Evolutionary conservation across 2,888 invertebrate species (phyloP).

Genomic region (Protophormia terraenovae): DNA sequence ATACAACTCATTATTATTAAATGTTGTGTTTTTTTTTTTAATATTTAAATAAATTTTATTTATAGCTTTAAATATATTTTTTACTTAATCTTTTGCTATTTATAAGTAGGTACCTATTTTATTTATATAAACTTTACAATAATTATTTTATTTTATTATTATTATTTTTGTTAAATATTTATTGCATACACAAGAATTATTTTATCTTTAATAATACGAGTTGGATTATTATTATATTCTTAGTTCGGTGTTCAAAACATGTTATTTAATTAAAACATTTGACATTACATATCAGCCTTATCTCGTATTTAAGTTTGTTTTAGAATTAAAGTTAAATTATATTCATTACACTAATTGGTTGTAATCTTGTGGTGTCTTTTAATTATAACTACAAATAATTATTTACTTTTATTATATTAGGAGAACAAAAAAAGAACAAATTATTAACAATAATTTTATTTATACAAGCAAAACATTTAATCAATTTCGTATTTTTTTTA

Average conservation of each 20-base stretch:
- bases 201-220: neutral
- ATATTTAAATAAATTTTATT: conserved; percentile 7
- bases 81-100: neutral
- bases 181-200: neutral
- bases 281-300: conserved; percentile 32
- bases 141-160: neutral
- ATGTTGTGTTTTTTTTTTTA: neutral
- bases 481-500: neutral
- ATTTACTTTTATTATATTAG: neutral
- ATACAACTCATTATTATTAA: neutral
- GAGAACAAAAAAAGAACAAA: neutral
- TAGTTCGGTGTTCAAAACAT: conserved; percentile 10
- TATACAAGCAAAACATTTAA: neutral
- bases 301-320: neutral
- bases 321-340: neutral
- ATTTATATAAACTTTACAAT: conserved; percentile 12
- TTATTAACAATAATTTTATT: neutral
- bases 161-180: neutral
- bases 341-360: neutral
- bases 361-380: neutral
- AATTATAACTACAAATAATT: neutral
- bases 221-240: neutral
- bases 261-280: conserved; percentile 1
- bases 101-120: neutral
- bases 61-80: neutral